Evolutionary conservation across 2,888 invertebrate genomes (phyloP), one percentile per base, ranked within the genome.

Genomic region (Ephialtes manifestator): DNA sequence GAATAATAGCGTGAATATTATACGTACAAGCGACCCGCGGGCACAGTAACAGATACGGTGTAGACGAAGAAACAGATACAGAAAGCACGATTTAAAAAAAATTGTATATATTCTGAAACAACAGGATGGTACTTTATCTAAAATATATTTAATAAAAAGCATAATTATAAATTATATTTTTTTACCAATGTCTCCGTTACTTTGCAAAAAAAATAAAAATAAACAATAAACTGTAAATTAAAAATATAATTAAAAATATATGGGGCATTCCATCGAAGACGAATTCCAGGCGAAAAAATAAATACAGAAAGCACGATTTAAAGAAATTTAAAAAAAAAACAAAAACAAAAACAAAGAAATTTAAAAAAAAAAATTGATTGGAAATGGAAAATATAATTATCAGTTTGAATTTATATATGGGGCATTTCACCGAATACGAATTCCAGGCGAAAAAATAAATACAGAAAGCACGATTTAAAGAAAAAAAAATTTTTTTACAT

Each of bases 1-100:
- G 83, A 87, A 87, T 87, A 85, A 79, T 85, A 75, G 39, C 78
- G 60, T 24, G 84, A 81, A 83, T 83, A 80, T 86, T 71, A 77
- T 43, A 80, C 65, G 78, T 79, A 82, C 85, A 75, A 80, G 79
- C 67, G 60, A 31, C 55, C 46, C 70, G 43, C 70, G 60, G 51
- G 77, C 60, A 55, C 20, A 43, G 24, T 48, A 18, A 65, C 48
- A 18, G 51, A 76, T 58, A 63, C 65, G 76, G 76, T 68, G 46
- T 48, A 53, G 39, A 80, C 51, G 46, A 13, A 24, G 53, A 43
- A 55, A 55, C 13, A 74, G 18, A 43, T 31, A 65, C 18, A 18
- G 35, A 39, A 63, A 39, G n/a, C 35, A 7, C 31, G 39, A 65
- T 18, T 39, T 65, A 39, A 65, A 65, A 43, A 20, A 20, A 13